Conservation (phyloP, 2,888 invertebrate genomes). For the Herminia tarsipennalis region DNA sequence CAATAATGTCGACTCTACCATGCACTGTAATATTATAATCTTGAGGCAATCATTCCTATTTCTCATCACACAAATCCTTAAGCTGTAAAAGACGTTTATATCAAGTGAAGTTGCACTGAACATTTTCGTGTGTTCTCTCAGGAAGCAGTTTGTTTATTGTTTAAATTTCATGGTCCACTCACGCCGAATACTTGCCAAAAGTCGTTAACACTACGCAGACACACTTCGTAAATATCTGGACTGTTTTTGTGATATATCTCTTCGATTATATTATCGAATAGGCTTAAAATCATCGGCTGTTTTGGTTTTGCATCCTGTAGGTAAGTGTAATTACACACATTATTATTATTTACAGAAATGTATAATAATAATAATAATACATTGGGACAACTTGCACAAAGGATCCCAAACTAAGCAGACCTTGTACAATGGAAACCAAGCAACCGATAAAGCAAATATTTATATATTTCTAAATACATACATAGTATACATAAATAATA, state of each 20-base stretch:
- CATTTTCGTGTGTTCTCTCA: conserved; percentile 48
- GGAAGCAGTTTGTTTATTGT: conserved; percentile 76
- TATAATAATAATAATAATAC: too few species aligned
- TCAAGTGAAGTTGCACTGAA: conserved; percentile 46
- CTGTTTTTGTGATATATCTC: conserved; percentile 32
- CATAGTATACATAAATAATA: too few species aligned
- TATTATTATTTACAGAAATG: too few species aligned
- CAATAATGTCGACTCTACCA: conserved; percentile 22
- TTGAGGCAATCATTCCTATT: conserved; percentile 31
- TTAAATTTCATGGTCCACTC: conserved; percentile 62
- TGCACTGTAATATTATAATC: conserved; percentile 10
- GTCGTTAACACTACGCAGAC: conserved; percentile 74
- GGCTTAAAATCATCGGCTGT: too few species aligned
- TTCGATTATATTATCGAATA: too few species aligned
- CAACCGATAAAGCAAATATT: too few species aligned
- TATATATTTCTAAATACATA: too few species aligned
- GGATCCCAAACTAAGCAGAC: too few species aligned
- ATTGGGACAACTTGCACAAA: too few species aligned
- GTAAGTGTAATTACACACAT: too few species aligned
- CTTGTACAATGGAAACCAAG: too few species aligned
- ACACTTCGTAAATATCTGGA: conserved; percentile 68
- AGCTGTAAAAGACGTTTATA: conserved; percentile 34
- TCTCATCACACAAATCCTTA: conserved; percentile 35
- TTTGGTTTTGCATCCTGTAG: too few species aligned
- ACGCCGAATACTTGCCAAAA: conserved; percentile 68